A percentile compares a stretch with the other conserved stretches of the same genome.
Evolutionary conservation across 2,113 vertebrate species (phyloP).

Genomic region (human (Homo sapiens)): GRCh38 chr7:10136501-10137000

Average conservation of each 20-base stretch:
- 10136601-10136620: background rate
- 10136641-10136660: background rate
- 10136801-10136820: background rate
- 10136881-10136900: background rate
- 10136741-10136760: background rate
- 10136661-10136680: background rate
- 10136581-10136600: background rate
- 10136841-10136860: background rate
- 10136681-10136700: background rate
- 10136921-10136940: background rate
- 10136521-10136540: background rate
- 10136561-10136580: background rate
- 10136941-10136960: background rate
- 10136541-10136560: background rate
- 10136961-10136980: background rate
- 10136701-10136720: background rate
- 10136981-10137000: background rate
- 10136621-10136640: background rate
- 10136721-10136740: background rate
- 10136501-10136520: background rate
- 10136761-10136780: background rate
- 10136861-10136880: background rate
- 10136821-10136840: background rate
- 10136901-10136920: background rate
- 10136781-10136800: background rate